phyloP scores from a whole-genome alignment of 1,140 invertebrate species.

The Calephelis virginiensis region DNA sequence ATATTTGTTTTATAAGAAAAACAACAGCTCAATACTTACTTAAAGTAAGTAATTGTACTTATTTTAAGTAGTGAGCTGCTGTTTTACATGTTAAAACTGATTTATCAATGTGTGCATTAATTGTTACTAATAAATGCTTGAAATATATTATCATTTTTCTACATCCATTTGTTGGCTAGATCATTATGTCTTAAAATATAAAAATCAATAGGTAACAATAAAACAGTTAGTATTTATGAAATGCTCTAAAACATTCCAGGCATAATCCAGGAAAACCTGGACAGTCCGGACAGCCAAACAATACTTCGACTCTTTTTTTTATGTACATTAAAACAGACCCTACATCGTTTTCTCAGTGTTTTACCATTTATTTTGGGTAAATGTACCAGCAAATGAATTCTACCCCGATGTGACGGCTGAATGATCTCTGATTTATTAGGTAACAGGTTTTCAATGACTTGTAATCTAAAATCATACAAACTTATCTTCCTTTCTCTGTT shows the following conservation, averaged over 20 bases:
- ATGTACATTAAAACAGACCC: constrained; percentile 17
- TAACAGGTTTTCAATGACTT: constrained; percentile 17
- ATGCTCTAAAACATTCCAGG: constrained; percentile 15
- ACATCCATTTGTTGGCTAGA: constrained; percentile 1
- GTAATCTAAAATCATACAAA: constrained; percentile 16
- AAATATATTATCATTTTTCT: neutral
- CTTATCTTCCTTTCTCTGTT: constrained; percentile 19
- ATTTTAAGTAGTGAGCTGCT: neutral
- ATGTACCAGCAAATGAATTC: constrained; percentile 18
- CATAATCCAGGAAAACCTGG: constrained; percentile 15
- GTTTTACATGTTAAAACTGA: constrained; percentile 21
- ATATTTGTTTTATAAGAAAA: no score
- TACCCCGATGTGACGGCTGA: constrained; percentile 8
- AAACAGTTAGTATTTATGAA: constrained; percentile 15
- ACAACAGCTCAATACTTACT: no score
- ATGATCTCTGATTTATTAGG: constrained; percentile 14
- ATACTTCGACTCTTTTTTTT: constrained; percentile 21
- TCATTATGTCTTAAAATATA: constrained; percentile 8
- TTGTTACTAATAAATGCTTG: constrained; percentile 14
- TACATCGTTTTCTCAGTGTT: constrained; percentile 19
- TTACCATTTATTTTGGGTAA: constrained; percentile 17
- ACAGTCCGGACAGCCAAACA: constrained; percentile 17
- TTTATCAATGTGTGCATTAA: no score
- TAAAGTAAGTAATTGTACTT: no score
- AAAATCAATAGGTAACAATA: constrained; percentile 2